These are phyloP conservation scores for Mus musculus DNA, from an alignment of 2,113 vertebrate genomes.

Conservation along the genomic window GRCm39 chr4:117180001-117180500, in stretches of 20 bases:
- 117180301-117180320: conserved; percentile 84
- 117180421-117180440: conserved; percentile 96
- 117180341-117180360: conserved; percentile 99
- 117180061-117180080: conserved; percentile 25
- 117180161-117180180: background rate
- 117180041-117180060: background rate
- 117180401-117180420: conserved; percentile 96
- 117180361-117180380: conserved; percentile 99
- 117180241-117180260: background rate
- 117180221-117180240: background rate
- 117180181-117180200: background rate
- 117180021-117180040: conserved; percentile 38
- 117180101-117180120: conserved; percentile 39
- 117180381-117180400: conserved; percentile 99
- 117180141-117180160: background rate
- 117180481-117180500: background rate
- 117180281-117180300: conserved; percentile 39
- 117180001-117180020: conserved; percentile 27
- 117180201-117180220: background rate
- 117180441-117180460: conserved; percentile 85
- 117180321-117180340: conserved; percentile 97
- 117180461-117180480: background rate
- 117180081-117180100: conserved; percentile 19
- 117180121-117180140: background rate
- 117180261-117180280: background rate